Evolutionary conservation across 1,140 invertebrate genomes (phyloP).

Genomic region (Cyclina sinensis): DNA sequence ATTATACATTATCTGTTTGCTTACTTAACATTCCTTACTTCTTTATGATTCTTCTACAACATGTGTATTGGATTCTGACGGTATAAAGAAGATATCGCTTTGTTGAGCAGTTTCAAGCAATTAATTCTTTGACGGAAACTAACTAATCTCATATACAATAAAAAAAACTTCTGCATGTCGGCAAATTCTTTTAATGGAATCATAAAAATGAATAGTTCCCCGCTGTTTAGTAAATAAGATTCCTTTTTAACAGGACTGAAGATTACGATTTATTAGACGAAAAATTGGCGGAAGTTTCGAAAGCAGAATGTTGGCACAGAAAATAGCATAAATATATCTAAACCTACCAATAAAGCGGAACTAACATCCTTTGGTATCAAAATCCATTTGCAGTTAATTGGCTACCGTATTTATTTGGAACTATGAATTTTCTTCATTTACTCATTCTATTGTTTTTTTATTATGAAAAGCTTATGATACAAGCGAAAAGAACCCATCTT

Average conservation of each 20-base stretch:
- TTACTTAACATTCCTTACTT: neutral
- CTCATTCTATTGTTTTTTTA: neutral
- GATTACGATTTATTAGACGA: slow-evolving; percentile 7
- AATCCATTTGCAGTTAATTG: slow-evolving; percentile 29
- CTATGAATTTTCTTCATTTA: slow-evolving; percentile 13
- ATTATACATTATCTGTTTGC: neutral
- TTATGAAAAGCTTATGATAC: neutral
- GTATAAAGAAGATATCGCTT: neutral
- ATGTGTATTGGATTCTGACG: neutral
- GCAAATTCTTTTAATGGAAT: neutral
- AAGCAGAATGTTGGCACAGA: slow-evolving; percentile 12
- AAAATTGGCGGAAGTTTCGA: neutral
- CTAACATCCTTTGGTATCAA: neutral
- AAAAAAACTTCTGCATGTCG: neutral
- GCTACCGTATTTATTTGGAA: neutral
- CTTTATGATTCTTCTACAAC: neutral
- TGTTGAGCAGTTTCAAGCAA: neutral
- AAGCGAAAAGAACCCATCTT: neutral
- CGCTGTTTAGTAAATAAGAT: neutral
- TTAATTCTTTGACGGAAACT: neutral
- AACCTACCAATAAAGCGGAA: slow-evolving; percentile 4
- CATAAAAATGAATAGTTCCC: neutral
- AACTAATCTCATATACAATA: neutral
- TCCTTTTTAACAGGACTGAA: neutral
- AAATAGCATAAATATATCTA: slow-evolving; percentile 7